phyloP scores from a whole-genome alignment of 2,888 invertebrate species.

The Archaeoteleia sp. region DNA sequence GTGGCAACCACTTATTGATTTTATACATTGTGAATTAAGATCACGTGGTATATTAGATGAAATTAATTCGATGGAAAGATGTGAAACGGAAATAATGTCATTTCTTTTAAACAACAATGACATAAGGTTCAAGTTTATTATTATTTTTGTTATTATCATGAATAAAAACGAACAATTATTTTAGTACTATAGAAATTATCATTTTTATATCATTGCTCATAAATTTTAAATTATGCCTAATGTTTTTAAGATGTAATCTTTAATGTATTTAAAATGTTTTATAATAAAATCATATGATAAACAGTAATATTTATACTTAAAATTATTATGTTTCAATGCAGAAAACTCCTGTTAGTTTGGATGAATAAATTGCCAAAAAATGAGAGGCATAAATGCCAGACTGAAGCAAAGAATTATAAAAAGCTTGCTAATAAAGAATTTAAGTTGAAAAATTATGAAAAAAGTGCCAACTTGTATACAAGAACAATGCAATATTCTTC shows the following conservation, averaged over 20 bases:
- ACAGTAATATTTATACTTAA: too few species aligned
- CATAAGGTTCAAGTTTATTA: slow-evolving; percentile 56
- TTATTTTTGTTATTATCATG: background rate
- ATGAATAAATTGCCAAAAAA: slow-evolving; percentile 65
- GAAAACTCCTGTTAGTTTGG: slow-evolving; percentile 69
- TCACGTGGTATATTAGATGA: slow-evolving; percentile 6
- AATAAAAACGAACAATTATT: background rate
- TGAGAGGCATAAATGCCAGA: slow-evolving; percentile 66
- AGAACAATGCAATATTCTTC: slow-evolving; percentile 80
- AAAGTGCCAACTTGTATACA: slow-evolving; percentile 79
- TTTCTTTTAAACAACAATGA: slow-evolving; percentile 53
- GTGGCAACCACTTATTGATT: slow-evolving; percentile 10
- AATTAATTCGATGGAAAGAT: slow-evolving; percentile 39
- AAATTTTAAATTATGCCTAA: too few species aligned
- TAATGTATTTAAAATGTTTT: background rate
- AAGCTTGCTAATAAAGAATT: slow-evolving; percentile 79
- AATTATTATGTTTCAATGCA: slow-evolving; percentile 51
- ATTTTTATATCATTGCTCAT: too few species aligned
- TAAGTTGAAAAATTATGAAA: slow-evolving; percentile 76
- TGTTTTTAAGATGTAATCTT: background rate
- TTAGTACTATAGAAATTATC: slow-evolving; percentile 7
- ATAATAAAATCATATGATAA: background rate
- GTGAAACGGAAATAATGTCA: slow-evolving; percentile 60
- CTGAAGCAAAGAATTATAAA: slow-evolving; percentile 72
- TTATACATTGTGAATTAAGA: slow-evolving; percentile 2